Evolutionary conservation across 2,797 vertebrate species (phyloP), one percentile per base, ranked within the genome.

Genomic region (Alcedo atthis): DNA sequence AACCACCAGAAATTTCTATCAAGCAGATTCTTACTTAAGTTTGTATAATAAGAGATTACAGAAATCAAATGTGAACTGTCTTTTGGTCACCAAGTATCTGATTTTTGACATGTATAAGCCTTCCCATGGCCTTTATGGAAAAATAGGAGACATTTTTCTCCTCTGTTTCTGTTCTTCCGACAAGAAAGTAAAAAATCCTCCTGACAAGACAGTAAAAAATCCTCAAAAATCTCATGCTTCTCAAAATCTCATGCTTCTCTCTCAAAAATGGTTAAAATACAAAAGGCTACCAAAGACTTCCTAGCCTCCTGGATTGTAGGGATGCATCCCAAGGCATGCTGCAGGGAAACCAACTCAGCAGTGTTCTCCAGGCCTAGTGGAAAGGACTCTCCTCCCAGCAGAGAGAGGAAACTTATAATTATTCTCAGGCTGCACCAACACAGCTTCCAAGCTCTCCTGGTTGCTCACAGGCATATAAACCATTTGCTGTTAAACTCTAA

Each of bases 1-100:
- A 96, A 94, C 74, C 30, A 83, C 66, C 40, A 11, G 11, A 69
- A 80, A 69, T 87, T 91, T 71, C 94, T 88, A 67, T 85, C 75
- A 91, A 70, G 83, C 57, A 8, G 45, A 61, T 33, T 76, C 37
- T 59, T 90, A 33, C 30, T 64, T 85, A 75, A 87, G 37, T 48
- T 53, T 61, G 64, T 42, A 86, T 75, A 89, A 21, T 6, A 68
- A 40, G 28, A 88, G 90, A 24, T 68, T 53, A 61, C 54, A 77
- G 64, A 90, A 93, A 88, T 75, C 2, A 63, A 62, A 94, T 93
- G 57, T 32, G 48, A 93, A 82, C 46, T 81, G 80, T n/a, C 30
- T 9, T 74, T 85, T 45, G n/a, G 75, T 78, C 14, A 45, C 68
- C 75, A 86, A 75, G 16, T 80, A 80, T 54, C 85, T 62, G 40